These are phyloP conservation scores for Tetragonisca angustula DNA, from an alignment of 2,888 invertebrate species.

Conservation along the genomic window DNA sequence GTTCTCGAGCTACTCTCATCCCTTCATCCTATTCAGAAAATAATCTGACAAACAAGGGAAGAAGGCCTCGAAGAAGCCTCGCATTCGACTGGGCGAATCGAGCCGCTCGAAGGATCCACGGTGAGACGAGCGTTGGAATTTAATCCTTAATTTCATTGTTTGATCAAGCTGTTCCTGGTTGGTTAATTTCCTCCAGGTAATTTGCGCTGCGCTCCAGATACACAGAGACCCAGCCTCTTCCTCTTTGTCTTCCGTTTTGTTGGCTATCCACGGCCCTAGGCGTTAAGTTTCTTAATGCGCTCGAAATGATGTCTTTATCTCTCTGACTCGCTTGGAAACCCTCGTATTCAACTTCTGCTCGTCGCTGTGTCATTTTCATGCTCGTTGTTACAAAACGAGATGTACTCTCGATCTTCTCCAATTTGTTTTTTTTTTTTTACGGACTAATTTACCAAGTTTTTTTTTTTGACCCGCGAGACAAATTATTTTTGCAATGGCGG, in stretches of 20 bases:
- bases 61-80: not conserved
- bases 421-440: too few relatives aligned
- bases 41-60: not conserved
- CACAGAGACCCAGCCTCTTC: not conserved
- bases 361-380: not conserved
- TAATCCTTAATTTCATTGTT: slow-evolving; percentile 50
- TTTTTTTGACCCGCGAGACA: not conserved
- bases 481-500: not conserved
- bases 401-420: too few relatives aligned
- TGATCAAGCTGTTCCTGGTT: slow-evolving; percentile 28
- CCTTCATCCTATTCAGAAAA: not conserved
- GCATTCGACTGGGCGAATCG: not conserved
- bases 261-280: slow-evolving; percentile 30
- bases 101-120: not conserved
- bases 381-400: not conserved
- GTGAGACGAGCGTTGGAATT: slow-evolving; percentile 3
- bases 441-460: not conserved
- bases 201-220: slow-evolving; percentile 36
- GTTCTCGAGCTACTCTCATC: not conserved
- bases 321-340: slow-evolving; percentile 6
- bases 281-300: slow-evolving; percentile 54
- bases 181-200: slow-evolving; percentile 52
- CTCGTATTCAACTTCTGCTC: slow-evolving; percentile 15
- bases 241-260: slow-evolving; percentile 48
- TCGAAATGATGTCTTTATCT: slow-evolving; percentile 37